Percentiles rank a stretch among this genome's conserved stretches.
Conservation (phyloP, 2,888 invertebrate species). For the Thumatha senex region DNA sequence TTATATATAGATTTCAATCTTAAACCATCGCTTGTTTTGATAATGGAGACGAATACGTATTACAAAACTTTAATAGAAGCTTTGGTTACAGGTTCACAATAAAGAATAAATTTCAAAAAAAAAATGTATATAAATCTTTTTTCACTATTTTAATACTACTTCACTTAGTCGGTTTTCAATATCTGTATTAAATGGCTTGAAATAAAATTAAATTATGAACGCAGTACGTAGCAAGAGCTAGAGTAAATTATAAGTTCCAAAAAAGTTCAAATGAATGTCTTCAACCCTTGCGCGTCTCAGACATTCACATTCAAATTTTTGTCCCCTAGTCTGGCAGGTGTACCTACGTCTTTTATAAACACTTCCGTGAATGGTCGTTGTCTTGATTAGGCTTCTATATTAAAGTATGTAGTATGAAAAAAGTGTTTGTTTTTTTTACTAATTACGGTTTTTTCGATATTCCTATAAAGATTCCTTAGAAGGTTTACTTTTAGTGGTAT, state of each 20-base stretch:
- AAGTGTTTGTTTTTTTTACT: conserved; percentile 27
- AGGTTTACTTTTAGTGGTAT: neutral
- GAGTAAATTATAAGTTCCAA: conserved; percentile 26
- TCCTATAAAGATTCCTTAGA: neutral
- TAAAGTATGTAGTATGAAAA: conserved; percentile 27
- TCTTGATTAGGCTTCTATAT: conserved; percentile 41
- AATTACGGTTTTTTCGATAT: conserved; percentile 4
- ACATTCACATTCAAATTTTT: conserved; percentile 73
- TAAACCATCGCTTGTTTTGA: no score
- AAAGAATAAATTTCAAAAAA: no score
- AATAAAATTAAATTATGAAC: no score
- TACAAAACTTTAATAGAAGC: no score
- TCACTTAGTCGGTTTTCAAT: no score
- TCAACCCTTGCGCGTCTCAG: conserved; percentile 62
- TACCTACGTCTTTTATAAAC: conserved; percentile 63
- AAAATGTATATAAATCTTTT: no score
- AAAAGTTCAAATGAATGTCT: conserved; percentile 53
- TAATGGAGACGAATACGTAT: no score
- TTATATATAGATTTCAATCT: no score
- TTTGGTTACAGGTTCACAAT: no score
- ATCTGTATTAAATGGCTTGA: no score
- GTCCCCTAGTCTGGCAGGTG: conserved; percentile 69
- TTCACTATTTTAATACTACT: no score
- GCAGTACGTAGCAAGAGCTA: conserved; percentile 2
- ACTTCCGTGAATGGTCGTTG: conserved; percentile 61